These are phyloP conservation scores for Hypena proboscidalis DNA, from an alignment of 2,888 invertebrate genomes.

Conservation along the genomic window DNA sequence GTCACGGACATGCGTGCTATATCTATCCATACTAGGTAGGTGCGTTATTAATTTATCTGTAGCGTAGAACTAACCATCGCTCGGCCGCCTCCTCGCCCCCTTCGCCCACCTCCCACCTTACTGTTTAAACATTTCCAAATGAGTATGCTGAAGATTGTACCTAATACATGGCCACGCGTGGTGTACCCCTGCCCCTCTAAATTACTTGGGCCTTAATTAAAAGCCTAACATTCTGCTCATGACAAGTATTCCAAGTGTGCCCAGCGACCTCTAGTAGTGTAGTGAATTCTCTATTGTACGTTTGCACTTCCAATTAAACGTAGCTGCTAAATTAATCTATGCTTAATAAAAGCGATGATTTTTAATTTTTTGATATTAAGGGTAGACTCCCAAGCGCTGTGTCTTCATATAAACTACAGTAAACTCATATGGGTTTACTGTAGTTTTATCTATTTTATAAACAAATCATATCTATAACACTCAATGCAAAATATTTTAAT, in stretches of 20 bases:
- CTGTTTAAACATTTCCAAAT: constrained; percentile 84
- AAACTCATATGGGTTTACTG: too few relatives aligned
- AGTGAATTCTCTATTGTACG: constrained; percentile 54
- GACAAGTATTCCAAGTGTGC: constrained; percentile 79
- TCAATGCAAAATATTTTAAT: too few relatives aligned
- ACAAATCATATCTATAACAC: too few relatives aligned
- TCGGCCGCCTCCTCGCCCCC: constrained; percentile 50
- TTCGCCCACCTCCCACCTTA: constrained; percentile 48
- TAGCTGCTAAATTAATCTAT: constrained; percentile 34
- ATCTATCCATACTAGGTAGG: constrained; percentile 65
- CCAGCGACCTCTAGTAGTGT: constrained; percentile 63
- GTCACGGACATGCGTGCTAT: constrained; percentile 76
- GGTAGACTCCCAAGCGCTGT: too few relatives aligned
- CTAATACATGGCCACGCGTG: constrained; percentile 74
- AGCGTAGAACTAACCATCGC: constrained; percentile 81
- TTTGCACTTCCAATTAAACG: constrained; percentile 44
- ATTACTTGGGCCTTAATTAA: constrained; percentile 84
- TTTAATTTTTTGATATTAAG: too few relatives aligned
- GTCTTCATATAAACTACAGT: too few relatives aligned
- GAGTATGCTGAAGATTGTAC: constrained; percentile 82
- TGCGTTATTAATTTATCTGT: constrained; percentile 84
- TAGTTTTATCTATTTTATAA: too few relatives aligned
- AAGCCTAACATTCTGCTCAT: constrained; percentile 82
- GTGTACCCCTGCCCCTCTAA: constrained; percentile 71
- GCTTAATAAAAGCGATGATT: too few relatives aligned